phyloP scores from a whole-genome alignment of 2,888 invertebrate species.

The Diaperis boleti region DNA sequence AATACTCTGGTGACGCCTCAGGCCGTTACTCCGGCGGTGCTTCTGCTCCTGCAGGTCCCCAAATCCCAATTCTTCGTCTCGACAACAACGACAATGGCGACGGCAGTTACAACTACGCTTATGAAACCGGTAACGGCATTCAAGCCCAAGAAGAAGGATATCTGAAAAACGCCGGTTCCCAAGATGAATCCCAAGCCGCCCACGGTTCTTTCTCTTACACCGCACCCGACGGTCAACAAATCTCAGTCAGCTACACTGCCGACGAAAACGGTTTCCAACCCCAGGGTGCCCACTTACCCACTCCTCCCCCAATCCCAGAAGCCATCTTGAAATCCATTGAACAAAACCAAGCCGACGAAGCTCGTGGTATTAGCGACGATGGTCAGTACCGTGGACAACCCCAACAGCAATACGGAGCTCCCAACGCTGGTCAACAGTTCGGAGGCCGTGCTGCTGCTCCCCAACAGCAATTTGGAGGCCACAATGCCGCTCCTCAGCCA shows the following conservation, averaged over 20 bases:
- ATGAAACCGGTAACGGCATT: constrained; percentile 72
- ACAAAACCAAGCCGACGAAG: constrained; percentile 55
- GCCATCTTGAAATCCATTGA: constrained; percentile 66
- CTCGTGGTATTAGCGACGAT: constrained; percentile 54
- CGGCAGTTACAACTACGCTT: constrained; percentile 61
- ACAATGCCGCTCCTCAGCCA: not conserved
- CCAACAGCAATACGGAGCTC: constrained; percentile 49
- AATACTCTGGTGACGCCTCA: constrained; percentile 31
- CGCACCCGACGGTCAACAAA: constrained; percentile 58
- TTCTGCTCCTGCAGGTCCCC: constrained; percentile 46
- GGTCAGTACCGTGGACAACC: constrained; percentile 51
- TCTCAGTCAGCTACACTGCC: constrained; percentile 66
- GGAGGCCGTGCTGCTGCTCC: constrained; percentile 3
- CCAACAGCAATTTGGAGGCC: constrained; percentile 23
- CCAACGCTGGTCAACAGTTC: constrained; percentile 16
- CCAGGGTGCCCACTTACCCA: constrained; percentile 70
- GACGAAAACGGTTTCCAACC: constrained; percentile 72
- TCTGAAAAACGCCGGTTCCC: constrained; percentile 56
- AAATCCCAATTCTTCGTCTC: constrained; percentile 55
- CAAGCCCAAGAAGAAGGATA: constrained; percentile 60
- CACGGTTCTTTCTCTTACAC: constrained; percentile 59
- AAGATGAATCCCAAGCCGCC: constrained; percentile 52
- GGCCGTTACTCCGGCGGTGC: constrained; percentile 46
- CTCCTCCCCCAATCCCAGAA: constrained; percentile 72
- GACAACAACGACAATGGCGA: constrained; percentile 60